Conservation (phyloP, 2,113 vertebrate species). For the Osmerus eperlanus region DNA sequence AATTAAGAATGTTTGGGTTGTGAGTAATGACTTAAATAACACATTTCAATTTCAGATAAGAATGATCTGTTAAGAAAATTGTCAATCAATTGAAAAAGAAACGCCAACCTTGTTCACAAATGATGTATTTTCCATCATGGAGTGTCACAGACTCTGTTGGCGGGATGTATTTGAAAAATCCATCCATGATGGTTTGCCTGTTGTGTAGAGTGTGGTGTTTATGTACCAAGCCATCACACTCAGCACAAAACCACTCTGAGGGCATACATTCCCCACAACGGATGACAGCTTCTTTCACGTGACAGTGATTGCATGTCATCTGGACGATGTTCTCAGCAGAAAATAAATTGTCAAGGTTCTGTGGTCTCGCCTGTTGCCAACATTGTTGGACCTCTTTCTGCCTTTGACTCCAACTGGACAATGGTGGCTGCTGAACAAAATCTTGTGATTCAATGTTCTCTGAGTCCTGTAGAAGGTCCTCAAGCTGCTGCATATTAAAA, state of each 20-base stretch:
- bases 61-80: too few species aligned
- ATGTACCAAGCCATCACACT: not conserved
- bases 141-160: not conserved
- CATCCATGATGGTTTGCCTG: not conserved
- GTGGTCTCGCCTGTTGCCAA: constrained; percentile 13
- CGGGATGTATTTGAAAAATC: not conserved
- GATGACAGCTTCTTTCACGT: too few species aligned
- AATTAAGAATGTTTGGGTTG: too few species aligned
- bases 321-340: constrained; percentile 3
- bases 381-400: constrained; percentile 14
- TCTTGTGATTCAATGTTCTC: not conserved
- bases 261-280: too few species aligned
- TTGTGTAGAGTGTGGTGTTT: not conserved
- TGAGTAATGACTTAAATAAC: too few species aligned
- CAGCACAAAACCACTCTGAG: not conserved
- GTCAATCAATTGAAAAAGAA: not conserved
- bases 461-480: not conserved
- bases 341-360: constrained; percentile 9
- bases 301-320: too few species aligned
- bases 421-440: not conserved
- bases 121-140: not conserved
- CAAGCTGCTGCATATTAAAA: not conserved
- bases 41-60: too few species aligned
- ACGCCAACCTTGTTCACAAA: not conserved
- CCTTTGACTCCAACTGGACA: constrained; percentile 8